These are phyloP conservation scores for Cherax quadricarinatus DNA, from an alignment of 1,140 invertebrate species.

Conservation along the genomic window DNA sequence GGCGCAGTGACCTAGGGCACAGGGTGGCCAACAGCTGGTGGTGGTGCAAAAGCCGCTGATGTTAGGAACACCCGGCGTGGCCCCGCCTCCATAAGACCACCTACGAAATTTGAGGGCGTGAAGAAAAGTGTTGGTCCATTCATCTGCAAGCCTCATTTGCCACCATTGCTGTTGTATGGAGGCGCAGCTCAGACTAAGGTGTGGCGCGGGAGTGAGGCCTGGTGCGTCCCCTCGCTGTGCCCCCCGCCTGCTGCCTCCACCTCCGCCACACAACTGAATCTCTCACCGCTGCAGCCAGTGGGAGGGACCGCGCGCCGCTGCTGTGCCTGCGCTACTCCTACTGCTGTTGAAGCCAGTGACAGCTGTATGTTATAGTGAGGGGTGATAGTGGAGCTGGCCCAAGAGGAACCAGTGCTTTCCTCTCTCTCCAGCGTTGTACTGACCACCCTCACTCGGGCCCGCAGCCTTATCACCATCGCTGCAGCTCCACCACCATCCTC, in stretches of 20 bases:
- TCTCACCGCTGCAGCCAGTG: conserved; percentile 42
- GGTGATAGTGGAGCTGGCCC: background rate
- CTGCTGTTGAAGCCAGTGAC: conserved; percentile 40
- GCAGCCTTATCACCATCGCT: conserved; percentile 54
- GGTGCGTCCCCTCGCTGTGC: conserved; percentile 25
- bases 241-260: conserved; percentile 36
- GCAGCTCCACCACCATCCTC: conserved; percentile 29
- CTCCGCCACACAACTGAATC: conserved; percentile 47
- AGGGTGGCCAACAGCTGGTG: conserved; percentile 49
- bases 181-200: background rate
- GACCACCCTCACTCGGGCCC: conserved; percentile 53
- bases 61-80: conserved; percentile 19
- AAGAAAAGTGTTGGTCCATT: background rate
- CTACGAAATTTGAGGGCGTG: background rate
- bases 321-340: conserved; percentile 44
- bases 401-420: conserved; percentile 23
- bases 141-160: background rate
- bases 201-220: conserved; percentile 7
- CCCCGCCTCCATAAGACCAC: conserved; percentile 37
- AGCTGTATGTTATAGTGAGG: conserved; percentile 30
- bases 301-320: conserved; percentile 38
- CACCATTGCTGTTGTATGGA: background rate
- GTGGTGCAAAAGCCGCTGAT: conserved; percentile 28
- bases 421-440: conserved; percentile 48
- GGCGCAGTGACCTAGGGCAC: conserved; percentile 42